These are phyloP conservation scores for Manis crassicaudata DNA, from an alignment of 2,797 vertebrate genomes.

Conservation along the genomic window DNA sequence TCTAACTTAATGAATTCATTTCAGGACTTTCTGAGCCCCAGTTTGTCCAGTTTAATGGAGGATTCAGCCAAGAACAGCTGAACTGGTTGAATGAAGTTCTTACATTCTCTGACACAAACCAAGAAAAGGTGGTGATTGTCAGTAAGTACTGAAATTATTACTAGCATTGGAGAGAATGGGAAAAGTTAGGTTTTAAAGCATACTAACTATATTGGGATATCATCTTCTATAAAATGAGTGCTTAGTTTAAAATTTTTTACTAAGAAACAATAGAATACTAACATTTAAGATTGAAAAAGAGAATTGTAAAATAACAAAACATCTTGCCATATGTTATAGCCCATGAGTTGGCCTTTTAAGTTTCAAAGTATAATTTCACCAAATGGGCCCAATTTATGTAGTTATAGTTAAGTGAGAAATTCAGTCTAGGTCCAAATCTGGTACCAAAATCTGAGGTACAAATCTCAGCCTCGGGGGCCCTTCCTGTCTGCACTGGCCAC, in stretches of 20 bases:
- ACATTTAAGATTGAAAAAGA: not conserved
- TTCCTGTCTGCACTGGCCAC: not conserved
- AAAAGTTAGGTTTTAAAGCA: not conserved
- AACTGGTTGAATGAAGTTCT: slow-evolving; percentile 93
- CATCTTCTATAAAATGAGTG: slow-evolving; percentile 5
- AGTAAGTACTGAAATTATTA: slow-evolving; percentile 88
- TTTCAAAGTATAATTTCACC: slow-evolving; percentile 24
- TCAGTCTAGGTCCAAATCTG: not conserved
- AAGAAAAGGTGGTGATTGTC: slow-evolving; percentile 91
- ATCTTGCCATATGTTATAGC: not conserved
- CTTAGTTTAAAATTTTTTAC: not conserved
- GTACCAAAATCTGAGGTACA: not conserved
- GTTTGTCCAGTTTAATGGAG: slow-evolving; percentile 95
- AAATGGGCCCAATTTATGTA: not conserved
- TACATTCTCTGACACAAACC: slow-evolving; percentile 88
- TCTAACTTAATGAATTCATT: slow-evolving; percentile 68
- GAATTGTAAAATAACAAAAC: not conserved
- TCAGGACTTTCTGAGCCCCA: slow-evolving; percentile 83
- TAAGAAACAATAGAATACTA: slow-evolving; percentile 15
- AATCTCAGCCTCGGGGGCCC: not conserved
- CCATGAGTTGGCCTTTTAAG: not conserved
- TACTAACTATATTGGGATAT: not conserved
- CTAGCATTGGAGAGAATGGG: not conserved
- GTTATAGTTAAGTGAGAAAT: not conserved
- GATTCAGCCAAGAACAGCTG: slow-evolving; percentile 93